Conservation (phyloP, 1,140 invertebrate genomes). For the Platorchestia sp. region DNA sequence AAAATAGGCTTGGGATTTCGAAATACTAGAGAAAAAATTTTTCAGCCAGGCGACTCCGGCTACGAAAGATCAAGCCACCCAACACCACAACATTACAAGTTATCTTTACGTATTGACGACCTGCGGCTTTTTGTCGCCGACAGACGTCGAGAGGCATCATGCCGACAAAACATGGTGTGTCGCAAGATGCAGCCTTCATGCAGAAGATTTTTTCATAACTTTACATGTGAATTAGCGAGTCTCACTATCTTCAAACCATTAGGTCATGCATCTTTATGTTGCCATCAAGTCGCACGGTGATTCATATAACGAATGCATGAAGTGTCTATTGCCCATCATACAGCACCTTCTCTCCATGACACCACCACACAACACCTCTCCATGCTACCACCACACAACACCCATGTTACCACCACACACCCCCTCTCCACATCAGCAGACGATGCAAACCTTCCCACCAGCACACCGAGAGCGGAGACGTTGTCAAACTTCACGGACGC, state of each 20-base stretch:
- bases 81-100: background rate
- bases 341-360: background rate
- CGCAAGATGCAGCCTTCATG: no score
- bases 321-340: background rate
- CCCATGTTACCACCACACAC: background rate
- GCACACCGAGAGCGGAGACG: background rate
- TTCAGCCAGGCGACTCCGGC: background rate
- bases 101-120: background rate
- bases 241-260: background rate
- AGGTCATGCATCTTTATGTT: background rate
- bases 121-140: background rate
- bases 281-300: no score
- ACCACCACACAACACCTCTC: background rate
- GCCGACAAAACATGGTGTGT: background rate
- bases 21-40: background rate
- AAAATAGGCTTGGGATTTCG: background rate
- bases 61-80: background rate
- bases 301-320: background rate
- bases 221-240: no score
- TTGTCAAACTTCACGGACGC: background rate
- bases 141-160: background rate
- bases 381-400: background rate
- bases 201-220: no score
- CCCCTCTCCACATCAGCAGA: background rate
- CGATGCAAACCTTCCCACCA: background rate